These are phyloP conservation scores for Mungos mungo DNA, from an alignment of 2,113 vertebrate genomes.

Conservation along the genomic window DNA sequence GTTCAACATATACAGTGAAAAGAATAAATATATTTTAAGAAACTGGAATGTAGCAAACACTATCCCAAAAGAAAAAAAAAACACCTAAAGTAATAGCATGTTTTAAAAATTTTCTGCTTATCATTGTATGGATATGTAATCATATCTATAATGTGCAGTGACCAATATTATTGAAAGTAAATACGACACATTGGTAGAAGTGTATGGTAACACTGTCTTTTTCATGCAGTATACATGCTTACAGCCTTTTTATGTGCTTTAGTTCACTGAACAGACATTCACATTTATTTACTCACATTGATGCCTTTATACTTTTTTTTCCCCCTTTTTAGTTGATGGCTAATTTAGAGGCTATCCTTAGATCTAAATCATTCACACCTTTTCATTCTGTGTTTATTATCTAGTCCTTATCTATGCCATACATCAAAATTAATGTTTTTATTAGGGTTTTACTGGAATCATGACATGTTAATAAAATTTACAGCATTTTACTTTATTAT, in stretches of 20 bases:
- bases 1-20: background rate
- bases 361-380: background rate
- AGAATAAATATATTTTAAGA: background rate
- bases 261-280: background rate
- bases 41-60: background rate
- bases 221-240: background rate
- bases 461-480: slow-evolving; percentile 27
- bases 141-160: background rate
- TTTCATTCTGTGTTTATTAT: background rate
- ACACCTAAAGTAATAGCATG: background rate
- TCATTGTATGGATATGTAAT: background rate
- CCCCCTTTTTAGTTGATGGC: background rate
- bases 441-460: background rate
- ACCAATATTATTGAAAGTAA: background rate
- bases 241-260: background rate
- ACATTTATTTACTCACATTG: background rate
- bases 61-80: background rate
- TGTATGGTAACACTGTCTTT: background rate
- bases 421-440: slow-evolving; percentile 16
- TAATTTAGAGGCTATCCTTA: background rate
- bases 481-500: background rate
- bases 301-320: background rate
- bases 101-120: background rate
- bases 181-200: background rate
- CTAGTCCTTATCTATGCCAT: background rate